A percentile compares a stretch with the other conserved stretches of the same genome.
These are phyloP conservation scores for Gobio occitaniae DNA, from an alignment of 2,797 vertebrate genomes.

Conservation along the genomic window DNA sequence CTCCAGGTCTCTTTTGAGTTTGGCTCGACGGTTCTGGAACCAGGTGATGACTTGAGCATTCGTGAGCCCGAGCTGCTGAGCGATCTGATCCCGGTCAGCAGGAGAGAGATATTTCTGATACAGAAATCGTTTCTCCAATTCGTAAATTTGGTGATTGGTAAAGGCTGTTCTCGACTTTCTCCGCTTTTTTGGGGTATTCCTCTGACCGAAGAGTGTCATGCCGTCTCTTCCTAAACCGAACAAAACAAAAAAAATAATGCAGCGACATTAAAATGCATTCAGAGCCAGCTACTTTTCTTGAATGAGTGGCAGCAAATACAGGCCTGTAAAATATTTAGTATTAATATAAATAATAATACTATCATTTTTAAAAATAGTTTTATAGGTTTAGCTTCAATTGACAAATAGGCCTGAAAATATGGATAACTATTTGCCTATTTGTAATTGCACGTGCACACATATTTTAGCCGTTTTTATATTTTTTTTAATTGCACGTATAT, in stretches of 20 bases:
- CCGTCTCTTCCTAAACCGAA: slow-evolving; percentile 83
- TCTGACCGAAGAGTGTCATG: slow-evolving; percentile 87
- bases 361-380: not conserved
- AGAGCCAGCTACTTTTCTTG: not conserved
- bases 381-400: not conserved
- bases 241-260: not conserved
- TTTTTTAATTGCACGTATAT: not conserved
- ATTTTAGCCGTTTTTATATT: not conserved
- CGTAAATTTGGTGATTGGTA: slow-evolving; percentile 91
- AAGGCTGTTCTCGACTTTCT: slow-evolving; percentile 89
- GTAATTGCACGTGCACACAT: not conserved
- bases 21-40: slow-evolving; percentile 89
- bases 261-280: not conserved
- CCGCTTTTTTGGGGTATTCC: slow-evolving; percentile 88
- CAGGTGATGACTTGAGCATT: slow-evolving; percentile 92
- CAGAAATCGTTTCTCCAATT: slow-evolving; percentile 89
- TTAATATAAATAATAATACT: not conserved
- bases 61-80: slow-evolving; percentile 88
- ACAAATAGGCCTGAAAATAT: not conserved
- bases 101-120: slow-evolving; percentile 92
- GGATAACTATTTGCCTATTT: not conserved
- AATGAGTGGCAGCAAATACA: not conserved
- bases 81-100: slow-evolving; percentile 89
- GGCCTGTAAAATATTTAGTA: not conserved
- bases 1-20: slow-evolving; percentile 89